Conservation (phyloP, 2,888 invertebrate genomes). For the Cephus runcator region DNA sequence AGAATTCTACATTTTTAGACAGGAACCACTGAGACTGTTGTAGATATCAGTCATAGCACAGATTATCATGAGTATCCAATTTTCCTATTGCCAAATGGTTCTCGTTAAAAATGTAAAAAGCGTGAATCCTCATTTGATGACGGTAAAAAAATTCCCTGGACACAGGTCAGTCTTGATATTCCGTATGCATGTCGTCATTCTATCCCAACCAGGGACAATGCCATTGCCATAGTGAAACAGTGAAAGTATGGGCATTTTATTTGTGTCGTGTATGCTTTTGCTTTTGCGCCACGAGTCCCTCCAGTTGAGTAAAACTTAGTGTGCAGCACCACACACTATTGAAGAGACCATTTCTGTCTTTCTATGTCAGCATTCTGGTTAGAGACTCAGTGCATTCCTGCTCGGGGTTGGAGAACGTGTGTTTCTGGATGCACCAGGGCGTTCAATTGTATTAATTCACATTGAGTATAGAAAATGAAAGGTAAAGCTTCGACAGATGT, state of each 20-base stretch:
- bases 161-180: constrained; percentile 34
- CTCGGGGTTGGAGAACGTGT: neutral
- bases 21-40: no score
- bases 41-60: no score
- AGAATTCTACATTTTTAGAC: neutral
- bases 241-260: constrained; percentile 63
- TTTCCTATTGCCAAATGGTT: neutral
- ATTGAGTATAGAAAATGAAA: neutral
- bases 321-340: neutral
- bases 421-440: neutral
- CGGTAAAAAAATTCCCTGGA: neutral
- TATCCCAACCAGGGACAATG: constrained; percentile 57
- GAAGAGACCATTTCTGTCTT: neutral
- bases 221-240: constrained; percentile 63
- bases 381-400: neutral
- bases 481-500: neutral
- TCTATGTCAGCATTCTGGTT: neutral
- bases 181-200: constrained; percentile 50
- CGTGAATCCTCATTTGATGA: neutral
- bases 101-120: neutral
- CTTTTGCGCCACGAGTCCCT: neutral
- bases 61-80: no score
- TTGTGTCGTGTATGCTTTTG: constrained; percentile 23
- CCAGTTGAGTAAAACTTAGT: neutral
- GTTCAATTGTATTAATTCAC: neutral